These are phyloP conservation scores for Eupithecia subumbrata DNA, from an alignment of 2,888 invertebrate species.

Conservation along the genomic window DNA sequence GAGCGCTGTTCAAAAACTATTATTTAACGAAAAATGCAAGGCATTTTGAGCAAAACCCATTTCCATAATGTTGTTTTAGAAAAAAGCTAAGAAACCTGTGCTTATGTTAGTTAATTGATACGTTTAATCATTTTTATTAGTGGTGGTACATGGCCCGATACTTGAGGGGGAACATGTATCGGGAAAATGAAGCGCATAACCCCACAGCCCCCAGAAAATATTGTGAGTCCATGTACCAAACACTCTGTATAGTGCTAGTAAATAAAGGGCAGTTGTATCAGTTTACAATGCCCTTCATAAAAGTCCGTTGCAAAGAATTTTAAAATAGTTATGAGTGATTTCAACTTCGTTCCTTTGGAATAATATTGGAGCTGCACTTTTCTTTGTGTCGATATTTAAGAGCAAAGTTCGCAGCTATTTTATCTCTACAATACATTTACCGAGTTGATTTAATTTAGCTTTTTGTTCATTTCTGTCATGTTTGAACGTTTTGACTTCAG, in stretches of 20 bases:
- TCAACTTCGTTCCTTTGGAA: conserved; percentile 6
- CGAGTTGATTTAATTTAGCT: neutral
- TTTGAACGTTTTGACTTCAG: neutral
- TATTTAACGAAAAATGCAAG: neutral
- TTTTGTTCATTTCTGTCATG: neutral
- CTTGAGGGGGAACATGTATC: no score
- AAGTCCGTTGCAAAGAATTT: conserved; percentile 3
- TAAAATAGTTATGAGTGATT: conserved; percentile 1
- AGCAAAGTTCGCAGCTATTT: conserved; percentile 3
- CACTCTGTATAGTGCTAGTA: neutral
- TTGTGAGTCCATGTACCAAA: no score
- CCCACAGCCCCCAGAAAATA: no score
- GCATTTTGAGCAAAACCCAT: neutral
- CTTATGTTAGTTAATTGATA: neutral
- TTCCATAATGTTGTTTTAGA: neutral
- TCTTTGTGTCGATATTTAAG: conserved; percentile 14
- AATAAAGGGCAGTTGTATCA: neutral
- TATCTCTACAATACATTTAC: neutral
- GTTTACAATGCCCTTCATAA: neutral
- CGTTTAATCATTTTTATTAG: no score
- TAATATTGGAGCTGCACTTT: conserved; percentile 10
- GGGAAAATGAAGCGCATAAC: no score
- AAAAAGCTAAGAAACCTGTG: neutral
- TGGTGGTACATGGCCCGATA: no score
- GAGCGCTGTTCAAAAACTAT: neutral